Evolutionary conservation across 2,113 vertebrate species (phyloP).

Genomic region (Phrynosoma platyrhinos): DNA sequence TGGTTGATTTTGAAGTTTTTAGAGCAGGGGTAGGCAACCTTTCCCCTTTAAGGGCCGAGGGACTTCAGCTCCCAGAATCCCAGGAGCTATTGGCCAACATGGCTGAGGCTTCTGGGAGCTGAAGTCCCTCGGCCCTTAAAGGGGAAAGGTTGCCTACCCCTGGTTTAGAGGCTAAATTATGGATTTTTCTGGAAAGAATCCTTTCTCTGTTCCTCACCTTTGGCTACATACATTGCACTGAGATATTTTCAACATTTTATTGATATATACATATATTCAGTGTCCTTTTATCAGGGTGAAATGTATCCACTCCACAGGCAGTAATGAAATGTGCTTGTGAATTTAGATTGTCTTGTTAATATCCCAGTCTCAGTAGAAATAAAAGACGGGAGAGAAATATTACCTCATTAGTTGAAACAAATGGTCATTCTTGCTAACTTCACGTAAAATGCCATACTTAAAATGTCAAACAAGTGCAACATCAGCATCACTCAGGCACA

Average conservation of each 20-base stretch:
- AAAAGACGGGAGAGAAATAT: slow-evolving; percentile 4
- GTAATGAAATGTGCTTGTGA: neutral
- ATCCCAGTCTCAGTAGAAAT: slow-evolving; percentile 17
- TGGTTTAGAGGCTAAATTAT: neutral
- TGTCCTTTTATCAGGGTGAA: neutral
- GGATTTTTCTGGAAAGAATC: neutral
- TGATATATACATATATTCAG: neutral
- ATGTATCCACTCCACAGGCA: neutral
- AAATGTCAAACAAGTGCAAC: slow-evolving; percentile 16
- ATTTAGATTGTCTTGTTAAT: neutral
- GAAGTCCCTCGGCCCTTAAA: too few species aligned
- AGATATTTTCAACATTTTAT: neutral
- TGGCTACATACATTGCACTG: neutral
- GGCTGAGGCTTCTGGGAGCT: too few species aligned
- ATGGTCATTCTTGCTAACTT: slow-evolving; percentile 5
- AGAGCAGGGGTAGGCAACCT: too few species aligned
- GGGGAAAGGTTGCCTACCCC: too few species aligned
- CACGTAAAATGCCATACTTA: slow-evolving; percentile 28
- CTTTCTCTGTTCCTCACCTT: neutral
- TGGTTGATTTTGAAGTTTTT: too few species aligned
- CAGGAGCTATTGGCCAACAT: too few species aligned
- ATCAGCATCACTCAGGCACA: slow-evolving; percentile 9
- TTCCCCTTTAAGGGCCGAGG: too few species aligned
- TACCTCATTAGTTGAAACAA: neutral
- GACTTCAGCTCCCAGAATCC: too few species aligned